Base-by-base conservation (phyloP, 2,113 vertebrate genomes). In the Dipodomys stephensi region DNA sequence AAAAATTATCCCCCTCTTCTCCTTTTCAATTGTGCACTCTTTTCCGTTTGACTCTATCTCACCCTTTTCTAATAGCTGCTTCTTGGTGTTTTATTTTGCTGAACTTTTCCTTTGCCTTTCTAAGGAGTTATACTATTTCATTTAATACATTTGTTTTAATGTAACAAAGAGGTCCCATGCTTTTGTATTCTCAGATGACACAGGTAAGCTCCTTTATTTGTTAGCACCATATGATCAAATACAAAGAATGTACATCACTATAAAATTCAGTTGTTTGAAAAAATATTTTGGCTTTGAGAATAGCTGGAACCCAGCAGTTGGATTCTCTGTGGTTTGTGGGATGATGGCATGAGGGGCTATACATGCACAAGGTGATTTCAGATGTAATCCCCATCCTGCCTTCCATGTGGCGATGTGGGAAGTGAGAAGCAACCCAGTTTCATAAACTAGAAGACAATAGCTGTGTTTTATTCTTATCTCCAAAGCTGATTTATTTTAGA, bases 391-490 rank as follows among this genome's bases (percentile, higher is more conserved):
- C 20, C 12, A 46, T 20, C n/a, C 3, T 46, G 60, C 32, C 77
- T 74, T 81, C 64, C 69, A 3, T 77, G 20, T 16, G 25, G 39
- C 28, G 28, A 28, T 4, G 7, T 65, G 25, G 46, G 57, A 27
- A 53, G 7, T 71, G 68, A 80, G 73, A 89, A 87, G 62, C 25
- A 62, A 28, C 20, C 39, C 27, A 27, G 6, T 76, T 87, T n/a
- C 44, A 23, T 35, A 64, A 30, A 18, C 1, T 32, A 72, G 30
- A 46, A 28, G 81, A 72, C 2, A 28, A 60, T 35, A 65, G 88
- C 78, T 92, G 23, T 57, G 83, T 87, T 83, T n/a, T 20, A 60
- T 49, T 87, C 74, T 83, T 25, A 89, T 2, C 71, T 57, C 72
- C 39, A 77, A 85, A 90, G 77, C 9, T 25, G 32, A 15, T 71